Base-by-base conservation (phyloP, 2,797 vertebrate species). In the Scyliorhinus canicula region DNA sequence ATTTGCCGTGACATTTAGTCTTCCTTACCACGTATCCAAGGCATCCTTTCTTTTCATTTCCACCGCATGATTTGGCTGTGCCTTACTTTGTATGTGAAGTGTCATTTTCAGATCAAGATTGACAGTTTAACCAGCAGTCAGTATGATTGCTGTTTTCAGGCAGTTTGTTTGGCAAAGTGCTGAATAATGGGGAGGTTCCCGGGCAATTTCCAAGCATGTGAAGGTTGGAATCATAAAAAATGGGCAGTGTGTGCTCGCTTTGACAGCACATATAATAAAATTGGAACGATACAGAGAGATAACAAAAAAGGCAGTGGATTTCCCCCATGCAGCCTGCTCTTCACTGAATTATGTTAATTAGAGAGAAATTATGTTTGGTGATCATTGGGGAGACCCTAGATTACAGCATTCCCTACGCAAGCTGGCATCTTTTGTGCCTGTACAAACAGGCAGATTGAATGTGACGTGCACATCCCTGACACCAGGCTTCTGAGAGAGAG, bases 51-150 rank as follows among this genome's bases (percentile, higher is more conserved):
- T 7, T 88, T 65, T 63, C 88, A 65, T 65, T 91, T 65, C 60
- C 63, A 65, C 57, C 44, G 21, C 44, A 91, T 91, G 60, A 91
- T 65, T 91, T 90, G 86, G n/a, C 35, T 90, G 57, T 4, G 35
- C 16, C n/a, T 57, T 91, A 91, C 16, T 65, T 91, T 91, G n/a
- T 44, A 91, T 44, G 88, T 91, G 40, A 91, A 65, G n/a, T 91
- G 88, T 91, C 60, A 91, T 44, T 44, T 91, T 28, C 24, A 26
- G 40, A 91, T 40, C 60, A 91, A 11, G 88, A 91, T 91, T 91
- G 88, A 91, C n/a, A 44, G 57, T 24, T 91, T 65, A 91, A 91
- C 88, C 44, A 63, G 88, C n/a, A 65, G 28, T 44, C 8, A 65
- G 88, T 60, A 44, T 65, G 60, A 44, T 91, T 19, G 40, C 60